Evolutionary conservation across 2,797 vertebrate genomes (phyloP).

Genomic region (Phrynocephalus guinanensis): DNA sequence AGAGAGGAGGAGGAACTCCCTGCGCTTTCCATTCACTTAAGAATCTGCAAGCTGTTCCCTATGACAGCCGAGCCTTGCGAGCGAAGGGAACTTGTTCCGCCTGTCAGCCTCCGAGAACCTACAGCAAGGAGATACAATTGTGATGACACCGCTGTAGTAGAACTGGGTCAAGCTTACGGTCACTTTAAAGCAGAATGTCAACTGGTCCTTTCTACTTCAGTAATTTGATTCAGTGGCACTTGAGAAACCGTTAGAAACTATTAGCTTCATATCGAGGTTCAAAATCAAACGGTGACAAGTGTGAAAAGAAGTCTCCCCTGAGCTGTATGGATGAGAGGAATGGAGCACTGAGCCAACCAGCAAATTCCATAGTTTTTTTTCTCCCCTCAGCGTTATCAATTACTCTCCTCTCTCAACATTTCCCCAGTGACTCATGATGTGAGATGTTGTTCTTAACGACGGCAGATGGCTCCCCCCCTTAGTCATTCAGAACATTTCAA

Average conservation of each 20-base stretch:
- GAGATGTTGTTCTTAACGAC: not conserved
- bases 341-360: conserved; percentile 44
- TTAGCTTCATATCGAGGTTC: conserved; percentile 64
- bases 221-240: conserved; percentile 71
- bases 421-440: not conserved
- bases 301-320: conserved; percentile 42
- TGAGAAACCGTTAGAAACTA: conserved; percentile 67
- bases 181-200: conserved; percentile 75
- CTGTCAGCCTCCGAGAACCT: conserved; percentile 76
- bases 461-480: not conserved
- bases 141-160: conserved; percentile 68
- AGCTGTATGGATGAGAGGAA: conserved; percentile 31
- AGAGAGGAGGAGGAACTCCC: conserved; percentile 40
- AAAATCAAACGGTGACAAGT: conserved; percentile 52
- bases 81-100: conserved; percentile 76
- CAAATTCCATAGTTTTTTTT: conserved; percentile 18
- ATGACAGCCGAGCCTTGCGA: conserved; percentile 77
- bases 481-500: conserved; percentile 17
- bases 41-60: conserved; percentile 73
- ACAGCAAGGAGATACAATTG: conserved; percentile 68
- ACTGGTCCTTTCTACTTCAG: conserved; percentile 64
- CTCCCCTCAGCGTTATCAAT: not conserved
- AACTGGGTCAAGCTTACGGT: conserved; percentile 78
- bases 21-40: conserved; percentile 73
- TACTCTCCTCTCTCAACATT: conserved; percentile 11